Evolutionary conservation across 2,797 vertebrate species (phyloP).

Genomic region (Rhinichthys osculus): DNA sequence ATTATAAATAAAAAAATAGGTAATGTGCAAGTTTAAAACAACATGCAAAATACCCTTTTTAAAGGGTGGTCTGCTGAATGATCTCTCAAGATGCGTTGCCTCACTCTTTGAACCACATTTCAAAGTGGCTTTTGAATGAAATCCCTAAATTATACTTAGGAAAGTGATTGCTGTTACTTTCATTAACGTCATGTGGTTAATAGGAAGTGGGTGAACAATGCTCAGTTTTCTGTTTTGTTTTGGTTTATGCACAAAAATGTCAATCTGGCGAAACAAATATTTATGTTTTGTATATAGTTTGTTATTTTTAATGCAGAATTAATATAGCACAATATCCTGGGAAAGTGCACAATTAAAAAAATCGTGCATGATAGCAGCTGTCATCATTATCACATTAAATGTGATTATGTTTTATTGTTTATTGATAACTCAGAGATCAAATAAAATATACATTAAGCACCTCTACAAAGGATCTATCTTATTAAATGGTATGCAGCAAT

Average conservation of each 20-base stretch:
- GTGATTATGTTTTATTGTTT: conserved; percentile 1
- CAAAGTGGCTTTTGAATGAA: background rate
- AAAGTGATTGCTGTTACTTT: background rate
- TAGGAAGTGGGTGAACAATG: background rate
- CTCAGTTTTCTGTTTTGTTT: background rate
- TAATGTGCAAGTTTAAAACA: conserved; percentile 16
- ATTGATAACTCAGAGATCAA: background rate
- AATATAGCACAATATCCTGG: background rate
- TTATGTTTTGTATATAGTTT: no score
- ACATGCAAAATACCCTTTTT: background rate
- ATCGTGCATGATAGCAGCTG: conserved; percentile 7
- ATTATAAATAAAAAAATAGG: background rate
- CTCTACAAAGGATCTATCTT: background rate
- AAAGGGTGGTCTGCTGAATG: background rate
- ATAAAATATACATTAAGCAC: conserved; percentile 9
- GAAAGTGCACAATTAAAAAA: background rate
- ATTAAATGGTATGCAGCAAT: background rate
- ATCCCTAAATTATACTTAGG: background rate
- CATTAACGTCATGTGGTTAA: background rate
- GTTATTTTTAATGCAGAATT: conserved; percentile 6
- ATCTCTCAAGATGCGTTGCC: background rate
- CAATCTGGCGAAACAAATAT: no score
- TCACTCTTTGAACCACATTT: background rate
- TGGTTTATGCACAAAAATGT: no score
- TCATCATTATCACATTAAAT: conserved; percentile 9